phyloP scores from a whole-genome alignment of 23 tunicate species.

The Phallusia fumigata region DNA sequence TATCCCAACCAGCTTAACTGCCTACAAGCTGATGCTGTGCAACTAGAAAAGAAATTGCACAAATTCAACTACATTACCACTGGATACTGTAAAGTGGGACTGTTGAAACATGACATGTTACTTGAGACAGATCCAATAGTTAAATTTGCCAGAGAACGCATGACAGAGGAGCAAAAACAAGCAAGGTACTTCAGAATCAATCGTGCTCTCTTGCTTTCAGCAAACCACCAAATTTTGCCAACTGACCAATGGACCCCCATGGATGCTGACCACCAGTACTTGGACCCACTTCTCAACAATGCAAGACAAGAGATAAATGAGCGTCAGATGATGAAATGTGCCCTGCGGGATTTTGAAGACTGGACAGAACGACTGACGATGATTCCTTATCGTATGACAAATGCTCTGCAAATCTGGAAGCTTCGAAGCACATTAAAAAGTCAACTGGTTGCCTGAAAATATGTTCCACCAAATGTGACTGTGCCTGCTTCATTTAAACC shows the following conservation, averaged over 20 bases:
- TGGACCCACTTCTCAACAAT: constrained; percentile 26
- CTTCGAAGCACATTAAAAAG: constrained; percentile 16
- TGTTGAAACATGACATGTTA: constrained; percentile 56
- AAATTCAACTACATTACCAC: constrained; percentile 25
- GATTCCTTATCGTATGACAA: constrained; percentile 47
- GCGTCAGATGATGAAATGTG: constrained; percentile 61
- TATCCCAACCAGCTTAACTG: constrained; percentile 44
- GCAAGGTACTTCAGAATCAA: constrained; percentile 45
- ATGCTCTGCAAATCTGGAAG: constrained; percentile 43
- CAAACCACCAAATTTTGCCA: constrained; percentile 59
- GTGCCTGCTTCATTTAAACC: too few relatives aligned
- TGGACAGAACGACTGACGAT: constrained; percentile 34
- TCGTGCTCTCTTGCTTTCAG: constrained; percentile 48
- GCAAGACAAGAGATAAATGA: constrained; percentile 41
- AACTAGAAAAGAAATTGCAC: constrained; percentile 28
- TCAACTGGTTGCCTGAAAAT: constrained; percentile 12
- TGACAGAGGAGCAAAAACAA: constrained; percentile 63
- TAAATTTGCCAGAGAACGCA: constrained; percentile 44
- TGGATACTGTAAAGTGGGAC: constrained; percentile 69
- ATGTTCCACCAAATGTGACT: background rate
- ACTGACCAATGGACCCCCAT: constrained; percentile 87
- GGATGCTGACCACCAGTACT: constrained; percentile 77
- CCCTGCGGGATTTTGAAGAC: constrained; percentile 57
- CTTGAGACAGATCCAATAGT: constrained; percentile 34
- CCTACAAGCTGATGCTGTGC: constrained; percentile 35